A percentile compares a stretch with the other conserved stretches of the same genome.
phyloP scores from a whole-genome alignment of 1,140 invertebrate genomes.

The Drosophila simulans region DNA sequence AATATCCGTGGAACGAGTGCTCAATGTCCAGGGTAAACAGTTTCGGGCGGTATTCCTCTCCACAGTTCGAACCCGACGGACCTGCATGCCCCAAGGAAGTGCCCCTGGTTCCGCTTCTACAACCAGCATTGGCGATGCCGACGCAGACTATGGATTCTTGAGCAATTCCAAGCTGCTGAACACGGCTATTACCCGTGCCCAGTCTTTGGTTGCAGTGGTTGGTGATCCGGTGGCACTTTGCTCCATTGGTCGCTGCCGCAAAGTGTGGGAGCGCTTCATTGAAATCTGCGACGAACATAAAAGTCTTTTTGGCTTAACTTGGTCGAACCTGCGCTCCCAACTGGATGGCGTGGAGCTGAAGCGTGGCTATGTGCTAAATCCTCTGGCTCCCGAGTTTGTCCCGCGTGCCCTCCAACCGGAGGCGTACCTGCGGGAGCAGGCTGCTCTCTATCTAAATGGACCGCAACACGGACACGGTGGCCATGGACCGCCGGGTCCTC shows the following conservation, averaged over 20 bases:
- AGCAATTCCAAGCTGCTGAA: slow-evolving; percentile 94
- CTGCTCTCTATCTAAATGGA: slow-evolving; percentile 70
- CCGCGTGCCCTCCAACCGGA: slow-evolving; percentile 87
- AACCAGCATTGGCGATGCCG: slow-evolving; percentile 85
- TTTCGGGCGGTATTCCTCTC: slow-evolving; percentile 94
- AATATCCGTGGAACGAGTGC: slow-evolving; percentile 93
- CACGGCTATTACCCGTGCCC: slow-evolving; percentile 94
- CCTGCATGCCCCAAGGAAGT: slow-evolving; percentile 86
- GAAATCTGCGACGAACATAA: slow-evolving; percentile 90
- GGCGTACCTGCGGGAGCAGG: slow-evolving; percentile 83
- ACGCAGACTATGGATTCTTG: slow-evolving; percentile 93
- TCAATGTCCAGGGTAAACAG: slow-evolving; percentile 96
- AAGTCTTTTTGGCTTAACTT: slow-evolving; percentile 91
- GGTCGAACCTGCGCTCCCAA: slow-evolving; percentile 88
- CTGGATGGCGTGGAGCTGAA: slow-evolving; percentile 91
- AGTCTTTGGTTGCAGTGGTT: slow-evolving; percentile 94
- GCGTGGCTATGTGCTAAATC: slow-evolving; percentile 91
- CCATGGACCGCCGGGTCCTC: slow-evolving; percentile 60
- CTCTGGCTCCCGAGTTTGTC: slow-evolving; percentile 92
- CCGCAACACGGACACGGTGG: slow-evolving; percentile 50
- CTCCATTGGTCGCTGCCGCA: slow-evolving; percentile 92
- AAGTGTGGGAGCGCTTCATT: slow-evolving; percentile 93
- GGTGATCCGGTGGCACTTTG: slow-evolving; percentile 94
- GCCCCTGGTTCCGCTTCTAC: slow-evolving; percentile 65
- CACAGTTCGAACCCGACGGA: slow-evolving; percentile 91